phyloP scores from a whole-genome alignment of 1,140 invertebrate genomes.

The Heliconius melpomene region DNA sequence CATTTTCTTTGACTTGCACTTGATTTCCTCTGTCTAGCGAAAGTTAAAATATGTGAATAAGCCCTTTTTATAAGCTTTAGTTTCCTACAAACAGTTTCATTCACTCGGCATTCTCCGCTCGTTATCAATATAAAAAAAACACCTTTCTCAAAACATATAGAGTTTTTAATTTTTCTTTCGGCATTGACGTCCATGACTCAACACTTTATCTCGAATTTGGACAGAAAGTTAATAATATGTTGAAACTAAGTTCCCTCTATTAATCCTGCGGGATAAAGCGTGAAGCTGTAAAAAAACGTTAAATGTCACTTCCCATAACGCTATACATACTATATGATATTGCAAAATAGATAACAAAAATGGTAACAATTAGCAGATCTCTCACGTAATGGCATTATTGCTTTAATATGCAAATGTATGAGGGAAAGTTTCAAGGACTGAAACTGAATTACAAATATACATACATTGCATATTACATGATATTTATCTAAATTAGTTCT shows the following conservation, averaged over 20 bases:
- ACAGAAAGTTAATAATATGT: no score
- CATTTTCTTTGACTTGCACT: no score
- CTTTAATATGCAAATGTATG: not conserved
- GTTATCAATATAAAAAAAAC: no score
- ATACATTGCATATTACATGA: not conserved
- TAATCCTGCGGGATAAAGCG: not conserved
- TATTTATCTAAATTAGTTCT: not conserved
- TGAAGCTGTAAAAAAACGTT: not conserved
- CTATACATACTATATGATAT: not conserved
- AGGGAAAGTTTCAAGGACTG: slow-evolving; percentile 14
- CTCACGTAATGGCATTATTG: slow-evolving; percentile 2
- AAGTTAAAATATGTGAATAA: no score
- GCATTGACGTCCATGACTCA: no score
- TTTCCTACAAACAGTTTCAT: no score
- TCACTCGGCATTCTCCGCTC: no score
- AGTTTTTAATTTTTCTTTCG: no score
- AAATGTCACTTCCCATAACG: not conserved
- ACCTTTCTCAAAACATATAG: no score
- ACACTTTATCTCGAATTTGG: no score
- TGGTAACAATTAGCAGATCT: slow-evolving; percentile 9
- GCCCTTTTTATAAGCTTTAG: no score
- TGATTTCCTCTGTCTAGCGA: no score
- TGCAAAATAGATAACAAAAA: slow-evolving; percentile 3
- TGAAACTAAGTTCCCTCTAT: not conserved
- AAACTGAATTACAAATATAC: slow-evolving; percentile 6